These are phyloP conservation scores for Silvanus unidentatus DNA, from an alignment of 2,888 invertebrate genomes.

Conservation along the genomic window DNA sequence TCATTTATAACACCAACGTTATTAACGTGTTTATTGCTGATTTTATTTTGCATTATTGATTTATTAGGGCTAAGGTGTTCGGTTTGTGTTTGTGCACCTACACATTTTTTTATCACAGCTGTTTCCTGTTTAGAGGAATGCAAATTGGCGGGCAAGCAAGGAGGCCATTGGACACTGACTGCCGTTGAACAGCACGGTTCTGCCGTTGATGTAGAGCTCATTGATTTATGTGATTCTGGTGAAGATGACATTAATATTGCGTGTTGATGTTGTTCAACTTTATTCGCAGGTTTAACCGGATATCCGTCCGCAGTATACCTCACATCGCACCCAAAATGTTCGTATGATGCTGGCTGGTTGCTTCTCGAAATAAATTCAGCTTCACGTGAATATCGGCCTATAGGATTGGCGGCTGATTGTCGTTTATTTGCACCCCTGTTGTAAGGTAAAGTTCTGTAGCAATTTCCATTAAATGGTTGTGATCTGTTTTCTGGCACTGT, in stretches of 20 bases:
- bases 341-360: constrained; percentile 46
- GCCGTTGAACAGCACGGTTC: constrained; percentile 12
- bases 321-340: constrained; percentile 54
- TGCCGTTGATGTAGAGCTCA: constrained; percentile 15
- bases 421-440: constrained; percentile 57
- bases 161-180: constrained; percentile 40
- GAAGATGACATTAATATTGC: constrained; percentile 44
- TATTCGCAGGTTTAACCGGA: constrained; percentile 48
- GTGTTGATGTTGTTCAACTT: constrained; percentile 47
- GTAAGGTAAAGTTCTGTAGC: constrained; percentile 74
- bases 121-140: constrained; percentile 15
- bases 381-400: constrained; percentile 54
- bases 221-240: constrained; percentile 21
- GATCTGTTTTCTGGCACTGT: constrained; percentile 12
- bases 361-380: constrained; percentile 54
- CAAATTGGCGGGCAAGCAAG: constrained; percentile 47
- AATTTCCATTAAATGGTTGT: constrained; percentile 42
- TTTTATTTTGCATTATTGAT: constrained; percentile 19
- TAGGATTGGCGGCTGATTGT: constrained; percentile 51
- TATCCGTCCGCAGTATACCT: constrained; percentile 78
- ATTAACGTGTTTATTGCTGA: constrained; percentile 17
- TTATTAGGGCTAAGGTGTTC: constrained; percentile 24
- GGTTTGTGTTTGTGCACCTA: constrained; percentile 56
- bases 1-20: constrained; percentile 24
- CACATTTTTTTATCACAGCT: constrained; percentile 45